A percentile compares a stretch with the other conserved stretches of the same genome.
Evolutionary conservation across 2,797 vertebrate species (phyloP).

Genomic region (Lacerta viridis): DNA sequence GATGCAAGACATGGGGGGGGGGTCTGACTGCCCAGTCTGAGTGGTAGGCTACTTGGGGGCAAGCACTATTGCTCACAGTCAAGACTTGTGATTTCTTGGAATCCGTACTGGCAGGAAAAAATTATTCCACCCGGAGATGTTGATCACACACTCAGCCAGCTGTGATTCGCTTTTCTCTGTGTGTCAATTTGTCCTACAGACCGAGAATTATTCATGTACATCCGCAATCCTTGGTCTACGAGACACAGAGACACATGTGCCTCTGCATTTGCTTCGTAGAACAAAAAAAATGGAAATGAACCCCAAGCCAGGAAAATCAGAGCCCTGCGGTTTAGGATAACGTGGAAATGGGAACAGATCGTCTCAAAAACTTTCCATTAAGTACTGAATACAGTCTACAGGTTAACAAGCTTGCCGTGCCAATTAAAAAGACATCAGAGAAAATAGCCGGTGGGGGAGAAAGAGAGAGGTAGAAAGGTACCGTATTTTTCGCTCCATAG

Average conservation of each 20-base stretch:
- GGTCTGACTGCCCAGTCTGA: neutral
- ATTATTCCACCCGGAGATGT: neutral
- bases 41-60: too few species aligned
- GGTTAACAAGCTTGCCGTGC: conserved; percentile 9
- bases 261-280: neutral
- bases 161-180: neutral
- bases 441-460: neutral
- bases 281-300: neutral
- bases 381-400: conserved; percentile 35
- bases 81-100: neutral
- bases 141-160: neutral
- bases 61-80: neutral
- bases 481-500: too few species aligned
- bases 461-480: too few species aligned
- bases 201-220: neutral
- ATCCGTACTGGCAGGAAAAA: neutral
- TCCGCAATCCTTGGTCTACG: too few species aligned
- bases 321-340: neutral
- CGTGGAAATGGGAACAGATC: neutral
- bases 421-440: conserved; percentile 11
- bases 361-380: conserved; percentile 10
- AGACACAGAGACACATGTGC: neutral
- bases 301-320: neutral
- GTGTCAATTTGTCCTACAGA: neutral
- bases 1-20: too few species aligned